phyloP scores from a whole-genome alignment of 2,888 invertebrate species.

The Branchipolynoe longqiensis region DNA sequence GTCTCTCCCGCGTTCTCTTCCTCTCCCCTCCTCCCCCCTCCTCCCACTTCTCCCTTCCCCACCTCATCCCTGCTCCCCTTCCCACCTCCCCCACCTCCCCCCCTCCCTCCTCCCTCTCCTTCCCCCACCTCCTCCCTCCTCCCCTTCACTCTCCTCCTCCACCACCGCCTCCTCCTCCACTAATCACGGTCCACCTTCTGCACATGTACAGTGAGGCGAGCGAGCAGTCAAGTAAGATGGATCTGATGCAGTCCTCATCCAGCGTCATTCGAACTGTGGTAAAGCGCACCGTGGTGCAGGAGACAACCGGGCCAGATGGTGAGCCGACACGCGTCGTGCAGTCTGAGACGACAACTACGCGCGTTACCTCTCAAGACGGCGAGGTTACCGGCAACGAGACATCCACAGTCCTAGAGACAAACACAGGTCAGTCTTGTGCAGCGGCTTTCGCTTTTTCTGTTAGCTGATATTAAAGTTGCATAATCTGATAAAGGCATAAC shows the following conservation, averaged over 20 bases:
- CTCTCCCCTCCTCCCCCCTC: too few species aligned
- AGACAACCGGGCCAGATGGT: conserved; percentile 24
- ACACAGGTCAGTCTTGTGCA: not conserved
- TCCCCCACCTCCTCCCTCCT: too few species aligned
- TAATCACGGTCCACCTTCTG: too few species aligned
- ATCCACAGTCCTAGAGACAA: conserved; percentile 30
- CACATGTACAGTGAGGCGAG: conserved; percentile 1
- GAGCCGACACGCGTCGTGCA: conserved; percentile 35
- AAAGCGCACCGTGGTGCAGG: conserved; percentile 33
- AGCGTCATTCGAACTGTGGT: conserved; percentile 39
- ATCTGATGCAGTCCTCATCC: conserved; percentile 25
- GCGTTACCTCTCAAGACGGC: conserved; percentile 34
- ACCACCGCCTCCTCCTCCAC: too few species aligned
- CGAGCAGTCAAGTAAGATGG: not conserved
- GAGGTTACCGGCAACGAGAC: conserved; percentile 48
- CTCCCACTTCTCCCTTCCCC: too few species aligned
- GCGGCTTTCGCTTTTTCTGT: not conserved
- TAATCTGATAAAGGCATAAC: not conserved
- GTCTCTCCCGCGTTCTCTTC: too few species aligned
- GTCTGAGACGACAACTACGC: conserved; percentile 42
- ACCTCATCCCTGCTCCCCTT: too few species aligned
- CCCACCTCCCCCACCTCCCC: too few species aligned
- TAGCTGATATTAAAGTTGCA: too few species aligned
- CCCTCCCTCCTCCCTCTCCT: too few species aligned
- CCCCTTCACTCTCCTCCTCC: too few species aligned